Percentiles rank a stretch among this genome's conserved stretches.
Conservation (phyloP, 2,888 invertebrate genomes). For the Athripsodes cinereus region DNA sequence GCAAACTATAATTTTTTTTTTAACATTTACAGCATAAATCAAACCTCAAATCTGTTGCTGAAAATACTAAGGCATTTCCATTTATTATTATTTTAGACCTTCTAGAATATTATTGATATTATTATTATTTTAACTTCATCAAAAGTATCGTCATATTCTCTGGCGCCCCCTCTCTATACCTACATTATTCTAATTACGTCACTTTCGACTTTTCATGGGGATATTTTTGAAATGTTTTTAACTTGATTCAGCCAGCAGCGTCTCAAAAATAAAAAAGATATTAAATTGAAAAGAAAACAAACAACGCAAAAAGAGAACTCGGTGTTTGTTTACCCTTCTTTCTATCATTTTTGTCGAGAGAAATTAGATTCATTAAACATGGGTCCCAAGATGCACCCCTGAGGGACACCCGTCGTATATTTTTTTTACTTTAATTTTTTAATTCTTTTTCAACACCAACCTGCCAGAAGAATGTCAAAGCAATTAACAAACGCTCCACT, state of each 20-base stretch:
- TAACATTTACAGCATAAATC: no score
- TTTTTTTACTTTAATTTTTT: background rate
- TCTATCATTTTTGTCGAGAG: slow-evolving; percentile 1
- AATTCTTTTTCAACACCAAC: background rate
- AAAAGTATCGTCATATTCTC: no score
- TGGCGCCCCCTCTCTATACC: background rate
- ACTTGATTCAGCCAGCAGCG: no score
- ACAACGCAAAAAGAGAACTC: background rate
- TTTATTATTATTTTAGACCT: no score
- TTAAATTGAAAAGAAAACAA: slow-evolving; percentile 3
- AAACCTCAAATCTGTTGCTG: no score
- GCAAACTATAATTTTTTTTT: no score
- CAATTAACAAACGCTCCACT: slow-evolving; percentile 23
- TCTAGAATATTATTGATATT: no score
- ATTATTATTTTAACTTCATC: no score
- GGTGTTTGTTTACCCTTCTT: slow-evolving; percentile 23
- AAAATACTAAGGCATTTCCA: no score
- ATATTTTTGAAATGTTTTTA: slow-evolving; percentile 21
- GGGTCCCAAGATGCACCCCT: background rate
- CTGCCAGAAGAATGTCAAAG: slow-evolving; percentile 24
- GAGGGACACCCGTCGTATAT: background rate
- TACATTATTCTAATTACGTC: slow-evolving; percentile 25
- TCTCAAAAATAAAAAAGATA: no score
- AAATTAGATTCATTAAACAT: slow-evolving; percentile 27
- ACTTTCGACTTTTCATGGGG: slow-evolving; percentile 23